A percentile compares a stretch with the other conserved stretches of the same genome.
Evolutionary conservation across 64 coral and sea anemone genomes (phyloP).

Genomic region (Dendronephthya gigantea): DNA sequence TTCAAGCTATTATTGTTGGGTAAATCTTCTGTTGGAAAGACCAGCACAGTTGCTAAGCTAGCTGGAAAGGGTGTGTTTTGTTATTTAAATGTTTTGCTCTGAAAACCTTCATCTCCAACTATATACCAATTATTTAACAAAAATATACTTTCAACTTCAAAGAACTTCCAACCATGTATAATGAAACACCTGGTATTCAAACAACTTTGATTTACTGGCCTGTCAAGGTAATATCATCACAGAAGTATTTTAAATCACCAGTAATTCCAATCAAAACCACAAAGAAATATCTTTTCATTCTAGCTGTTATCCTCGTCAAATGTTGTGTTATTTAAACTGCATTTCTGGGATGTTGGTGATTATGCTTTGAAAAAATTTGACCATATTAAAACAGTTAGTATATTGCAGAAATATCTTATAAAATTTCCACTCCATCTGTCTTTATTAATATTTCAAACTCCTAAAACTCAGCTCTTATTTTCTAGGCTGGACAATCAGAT

Average conservation of each 20-base stretch:
- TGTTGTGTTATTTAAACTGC: constrained; percentile 83
- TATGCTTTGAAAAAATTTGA: constrained; percentile 78
- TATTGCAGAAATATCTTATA: background rate
- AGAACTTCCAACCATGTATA: constrained; percentile 69
- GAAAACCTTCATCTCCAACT: background rate
- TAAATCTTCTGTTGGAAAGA: constrained; percentile 82
- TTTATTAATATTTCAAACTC: background rate
- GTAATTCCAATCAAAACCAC: too few species aligned
- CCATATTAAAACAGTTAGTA: constrained; percentile 69
- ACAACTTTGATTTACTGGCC: constrained; percentile 89
- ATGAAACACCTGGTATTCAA: constrained; percentile 93
- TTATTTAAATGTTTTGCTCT: background rate
- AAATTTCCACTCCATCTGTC: background rate
- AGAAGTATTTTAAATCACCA: too few species aligned
- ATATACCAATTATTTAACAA: background rate
- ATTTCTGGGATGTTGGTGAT: constrained; percentile 90
- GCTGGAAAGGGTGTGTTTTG: constrained; percentile 53
- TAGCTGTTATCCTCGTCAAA: constrained; percentile 57
- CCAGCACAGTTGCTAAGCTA: constrained; percentile 79
- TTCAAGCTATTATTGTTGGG: constrained; percentile 83
- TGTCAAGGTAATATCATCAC: constrained; percentile 42
- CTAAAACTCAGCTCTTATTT: background rate
- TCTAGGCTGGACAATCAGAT: constrained; percentile 59
- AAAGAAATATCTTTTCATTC: background rate
- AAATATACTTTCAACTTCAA: background rate